Evolutionary conservation across 1,140 invertebrate species (phyloP), one percentile per base, ranked within the genome.

Genomic region (Sarcophaga peregrina): DNA sequence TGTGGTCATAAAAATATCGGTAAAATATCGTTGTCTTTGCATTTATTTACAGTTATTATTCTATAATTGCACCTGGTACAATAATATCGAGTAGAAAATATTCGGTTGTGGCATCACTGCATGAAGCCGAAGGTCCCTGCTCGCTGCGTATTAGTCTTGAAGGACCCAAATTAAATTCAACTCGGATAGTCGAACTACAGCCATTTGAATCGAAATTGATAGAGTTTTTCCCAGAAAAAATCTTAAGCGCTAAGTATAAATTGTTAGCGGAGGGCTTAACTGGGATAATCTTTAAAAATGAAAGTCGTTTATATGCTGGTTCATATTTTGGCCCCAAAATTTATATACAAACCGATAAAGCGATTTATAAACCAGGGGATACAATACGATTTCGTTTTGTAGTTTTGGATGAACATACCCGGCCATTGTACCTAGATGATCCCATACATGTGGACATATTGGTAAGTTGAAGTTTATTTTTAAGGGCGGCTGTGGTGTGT

Each of bases 311-410:
- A 1, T 91, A 93, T 5, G 97, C 95, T 90, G 92, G 15, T 13
- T 15, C 15, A 7, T n/a, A 62, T 62, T 5, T 1, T 62, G 96
- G 95, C 86, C 96, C 96, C 85, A 96, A 96, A 9, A 93, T 98
- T 5, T 97, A 98, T 85, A 94, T 99, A 84, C 97, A 99, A 90
- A 98, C 97, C 0, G 98, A 99, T 91, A 97, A 97, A 91, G 94
- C 96, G 2, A 95, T 98, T 82, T 99, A 99, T 90, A 96, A 98
- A 89, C 97, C 97, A 0, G 94, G 95, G 10, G 94, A 96, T 87
- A 94, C 93, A 84, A 94, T 99, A 9, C 93, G 95, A 87, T 98
- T 98, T 87, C 93, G 97, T 85, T 94, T 95, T 17, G 91, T 99
- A 48, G 92, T 96, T 45, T 91, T 97, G 37, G 95, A 96, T 89